These are phyloP conservation scores for Lycaena phlaeas DNA, from an alignment of 2,888 invertebrate species.

Conservation along the genomic window DNA sequence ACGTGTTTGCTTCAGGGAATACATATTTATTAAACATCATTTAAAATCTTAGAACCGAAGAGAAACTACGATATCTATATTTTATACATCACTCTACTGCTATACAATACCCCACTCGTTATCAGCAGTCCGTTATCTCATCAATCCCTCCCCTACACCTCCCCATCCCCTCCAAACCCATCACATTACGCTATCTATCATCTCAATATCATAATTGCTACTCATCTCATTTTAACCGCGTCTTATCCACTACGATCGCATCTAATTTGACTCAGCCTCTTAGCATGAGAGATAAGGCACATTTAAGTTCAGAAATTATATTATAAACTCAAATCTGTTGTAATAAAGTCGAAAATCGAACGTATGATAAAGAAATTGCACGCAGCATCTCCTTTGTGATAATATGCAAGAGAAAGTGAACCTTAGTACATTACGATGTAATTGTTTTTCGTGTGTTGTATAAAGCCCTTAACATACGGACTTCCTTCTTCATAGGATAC, in stretches of 20 bases:
- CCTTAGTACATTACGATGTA: background rate
- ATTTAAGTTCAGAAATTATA: slow-evolving; percentile 2
- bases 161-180: background rate
- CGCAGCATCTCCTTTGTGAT: slow-evolving; percentile 3
- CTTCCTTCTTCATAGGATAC: slow-evolving; percentile 8
- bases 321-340: background rate
- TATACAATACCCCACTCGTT: no score
- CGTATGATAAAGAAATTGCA: background rate
- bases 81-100: no score
- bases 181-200: slow-evolving; percentile 10
- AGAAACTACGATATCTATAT: no score
- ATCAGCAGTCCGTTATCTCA: no score
- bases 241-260: slow-evolving; percentile 10
- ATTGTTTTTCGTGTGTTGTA: background rate
- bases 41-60: no score
- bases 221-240: slow-evolving; percentile 6
- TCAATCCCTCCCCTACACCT: no score
- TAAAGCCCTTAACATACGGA: slow-evolving; percentile 2
- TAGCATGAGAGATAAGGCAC: slow-evolving; percentile 23
- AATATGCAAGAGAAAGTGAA: background rate
- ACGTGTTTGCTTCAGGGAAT: no score
- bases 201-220: slow-evolving; percentile 12
- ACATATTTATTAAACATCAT: no score
- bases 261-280: slow-evolving; percentile 19
- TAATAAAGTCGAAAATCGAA: background rate